Base-by-base conservation (phyloP, 2,113 vertebrate genomes). In the Spheniscus mendiculus region DNA sequence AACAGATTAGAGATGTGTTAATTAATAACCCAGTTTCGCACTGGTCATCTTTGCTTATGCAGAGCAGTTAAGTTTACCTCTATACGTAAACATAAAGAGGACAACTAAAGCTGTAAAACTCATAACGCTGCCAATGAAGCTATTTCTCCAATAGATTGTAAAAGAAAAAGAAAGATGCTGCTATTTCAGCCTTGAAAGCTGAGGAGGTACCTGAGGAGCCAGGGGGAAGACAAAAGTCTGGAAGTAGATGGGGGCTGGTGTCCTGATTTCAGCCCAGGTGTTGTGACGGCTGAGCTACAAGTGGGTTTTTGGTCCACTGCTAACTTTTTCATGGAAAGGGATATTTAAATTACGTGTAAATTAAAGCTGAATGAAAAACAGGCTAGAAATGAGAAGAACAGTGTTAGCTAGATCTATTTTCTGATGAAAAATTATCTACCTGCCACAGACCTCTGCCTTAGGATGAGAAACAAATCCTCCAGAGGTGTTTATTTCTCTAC, bases 1-100 rank as follows among this genome's bases (percentile, higher is more conserved):
- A 70, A 42, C 21, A 42, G 21, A 32, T 77, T 47, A 82, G 11
- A 76, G 19, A 42, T 0, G 0, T 62, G 10, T 4, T 55, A 83
- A 71, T 58, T 55, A 70, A 30, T n/a, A 70, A 11, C 12, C 23
- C 17, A 11, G 23, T 14, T 72, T 45, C 55, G 5, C 42, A 58
- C 15, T n/a, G 45, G n/a, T n/a, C 26, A n/a, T 16, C 58, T 65
- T 59, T 42, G 25, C 12, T 63, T 32, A 21, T 32, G 15, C 36
- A 47, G 6, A n/a, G 4, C 5, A 73, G 7, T 6, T 65, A 49
- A 81, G 12, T 87, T 86, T 55, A 29, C 12, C 1, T 76, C 15
- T 14, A 26, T 4, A 19, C 1, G 4, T 5, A 52, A 55, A 42
- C 32, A 18, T 38, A 47, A 81, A 78, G 56, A 47, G 62, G 11